A percentile compares a stretch with the other conserved stretches of the same genome.
Evolutionary conservation across 2,888 invertebrate genomes (phyloP).

Genomic region (Cerceris ruficornis): DNA sequence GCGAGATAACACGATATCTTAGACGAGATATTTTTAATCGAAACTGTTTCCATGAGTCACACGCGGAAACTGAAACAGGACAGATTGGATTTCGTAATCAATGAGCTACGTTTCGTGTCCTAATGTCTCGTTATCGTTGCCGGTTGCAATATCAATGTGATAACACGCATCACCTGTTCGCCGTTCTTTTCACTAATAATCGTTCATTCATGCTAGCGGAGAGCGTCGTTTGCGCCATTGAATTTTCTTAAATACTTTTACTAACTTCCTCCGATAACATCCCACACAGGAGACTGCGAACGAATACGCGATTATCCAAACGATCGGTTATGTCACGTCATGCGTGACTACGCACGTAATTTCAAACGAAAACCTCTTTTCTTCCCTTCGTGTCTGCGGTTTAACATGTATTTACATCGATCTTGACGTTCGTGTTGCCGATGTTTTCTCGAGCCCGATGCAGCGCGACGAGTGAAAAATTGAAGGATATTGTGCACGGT

Average conservation of each 20-base stretch:
- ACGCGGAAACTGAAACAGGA: neutral
- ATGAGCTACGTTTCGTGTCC: neutral
- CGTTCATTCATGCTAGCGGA: neutral
- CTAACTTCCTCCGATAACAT: neutral
- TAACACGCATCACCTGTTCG: slow-evolving; percentile 1
- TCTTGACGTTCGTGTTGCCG: no score
- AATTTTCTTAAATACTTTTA: neutral
- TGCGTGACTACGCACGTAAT: no score
- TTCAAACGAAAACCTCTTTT: no score
- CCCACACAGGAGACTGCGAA: neutral
- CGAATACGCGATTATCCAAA: no score
- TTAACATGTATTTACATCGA: no score
- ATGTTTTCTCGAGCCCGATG: no score
- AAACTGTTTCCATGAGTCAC: neutral
- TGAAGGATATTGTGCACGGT: neutral
- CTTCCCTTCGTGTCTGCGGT: no score
- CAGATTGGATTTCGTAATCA: slow-evolving; percentile 1
- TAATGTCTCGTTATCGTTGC: slow-evolving; percentile 21
- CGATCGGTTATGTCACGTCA: no score
- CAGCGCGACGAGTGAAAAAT: neutral
- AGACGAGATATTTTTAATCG: neutral
- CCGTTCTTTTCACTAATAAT: neutral
- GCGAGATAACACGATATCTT: neutral
- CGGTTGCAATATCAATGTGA: slow-evolving; percentile 4
- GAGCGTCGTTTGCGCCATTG: neutral